Base-by-base conservation (phyloP, 2,113 vertebrate genomes). In the Clupea harengus region DNA sequence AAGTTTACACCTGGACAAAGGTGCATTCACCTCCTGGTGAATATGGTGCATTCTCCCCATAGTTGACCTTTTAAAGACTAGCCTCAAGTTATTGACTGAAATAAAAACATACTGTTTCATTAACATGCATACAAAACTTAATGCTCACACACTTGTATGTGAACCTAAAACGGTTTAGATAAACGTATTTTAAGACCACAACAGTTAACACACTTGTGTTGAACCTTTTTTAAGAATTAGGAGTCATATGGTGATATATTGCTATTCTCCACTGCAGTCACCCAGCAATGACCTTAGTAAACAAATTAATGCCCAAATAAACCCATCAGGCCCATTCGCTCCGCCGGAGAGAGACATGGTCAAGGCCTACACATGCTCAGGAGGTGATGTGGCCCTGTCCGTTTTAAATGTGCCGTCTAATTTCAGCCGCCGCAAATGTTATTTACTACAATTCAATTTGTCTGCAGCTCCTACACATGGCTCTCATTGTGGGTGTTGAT, bases 381-480 rank as follows among this genome's bases (percentile, higher is more conserved):
- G 32, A 17, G 28, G 9, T 39, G 28, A 15, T 78, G 25, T 4
- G 0, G 8, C 28, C 32, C 32, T 39, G 32, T 11, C 28, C 28
- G 17, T 9, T 67, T 78, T 78, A 39, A 72, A 13, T 8, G 81
- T 20, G 54, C 80, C 60, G n/a, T 82, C 47, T 81, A 17, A 82
- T 82, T 78, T n/a, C n/a, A 54, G 82, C n/a, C 64, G 3, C 60
- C 57, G 49, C n/a, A 81, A 80, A 86, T 86, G 25, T 72, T 84
- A 86, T 86, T 86, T 84, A 10, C 86, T 32, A 5, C 85, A 86
- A 83, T 86, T 84, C n/a, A 86, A 64, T 86, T 86, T 47, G 72
- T 82, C 10, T 11, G 47, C 52, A 86, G 82, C 46, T 52, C 28
- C 45, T 83, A 22, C 72, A 46, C 86, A 84, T 86, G 86, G 18